Percentiles rank a stretch among this genome's conserved stretches.
These are phyloP conservation scores for Tortricodes alternella DNA, from an alignment of 2,888 invertebrate species.

Conservation along the genomic window DNA sequence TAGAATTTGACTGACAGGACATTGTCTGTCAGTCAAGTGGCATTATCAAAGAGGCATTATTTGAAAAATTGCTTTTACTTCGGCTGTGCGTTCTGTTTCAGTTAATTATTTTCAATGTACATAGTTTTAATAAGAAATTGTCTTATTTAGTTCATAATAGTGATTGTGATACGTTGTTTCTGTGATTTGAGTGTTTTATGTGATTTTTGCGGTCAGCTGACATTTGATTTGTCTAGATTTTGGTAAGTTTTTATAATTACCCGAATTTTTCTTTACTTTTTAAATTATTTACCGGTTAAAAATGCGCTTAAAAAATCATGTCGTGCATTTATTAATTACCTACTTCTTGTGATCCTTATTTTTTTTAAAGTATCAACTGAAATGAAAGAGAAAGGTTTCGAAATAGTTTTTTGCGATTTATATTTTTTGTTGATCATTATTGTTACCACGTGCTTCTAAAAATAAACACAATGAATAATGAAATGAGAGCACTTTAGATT, in stretches of 20 bases:
- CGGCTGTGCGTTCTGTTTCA: slow-evolving; percentile 22
- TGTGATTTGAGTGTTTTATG: slow-evolving; percentile 6
- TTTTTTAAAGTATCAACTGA: background rate
- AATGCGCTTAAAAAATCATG: no score
- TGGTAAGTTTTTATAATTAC: slow-evolving; percentile 19
- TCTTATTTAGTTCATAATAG: background rate
- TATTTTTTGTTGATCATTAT: no score
- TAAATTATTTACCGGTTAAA: no score
- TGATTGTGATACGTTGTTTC: slow-evolving; percentile 10
- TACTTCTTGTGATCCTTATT: no score
- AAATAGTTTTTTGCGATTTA: background rate
- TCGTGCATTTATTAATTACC: no score
- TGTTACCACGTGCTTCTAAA: no score
- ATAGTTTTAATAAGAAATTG: slow-evolving; percentile 5
- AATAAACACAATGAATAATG: no score
- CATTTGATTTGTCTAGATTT: slow-evolving; percentile 4
- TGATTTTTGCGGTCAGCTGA: slow-evolving; percentile 13
- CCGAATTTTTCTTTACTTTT: background rate
- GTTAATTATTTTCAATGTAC: slow-evolving; percentile 13
- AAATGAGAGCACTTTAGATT: no score
- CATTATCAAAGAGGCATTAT: slow-evolving; percentile 19
- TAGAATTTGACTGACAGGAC: slow-evolving; percentile 10
- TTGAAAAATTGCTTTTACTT: slow-evolving; percentile 29
- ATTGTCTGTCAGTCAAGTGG: no score
- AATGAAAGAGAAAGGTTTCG: no score